phyloP scores from a whole-genome alignment of 2,888 invertebrate genomes.

The Nectonema munidae region DNA sequence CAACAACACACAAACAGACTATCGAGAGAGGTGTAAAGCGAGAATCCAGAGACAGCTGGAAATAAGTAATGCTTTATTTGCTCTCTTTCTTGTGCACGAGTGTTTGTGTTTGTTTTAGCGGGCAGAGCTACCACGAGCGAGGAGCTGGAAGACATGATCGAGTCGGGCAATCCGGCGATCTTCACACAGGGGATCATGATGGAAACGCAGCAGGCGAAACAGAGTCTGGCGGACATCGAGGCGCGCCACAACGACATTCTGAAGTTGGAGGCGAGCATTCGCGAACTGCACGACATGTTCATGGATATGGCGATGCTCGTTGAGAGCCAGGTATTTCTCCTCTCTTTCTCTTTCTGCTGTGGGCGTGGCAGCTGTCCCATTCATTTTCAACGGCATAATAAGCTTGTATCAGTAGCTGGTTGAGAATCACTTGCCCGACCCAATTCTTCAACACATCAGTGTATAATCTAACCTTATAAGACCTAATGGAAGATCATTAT shows the following conservation, averaged over 20 bases:
- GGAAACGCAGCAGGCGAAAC: conserved; percentile 99
- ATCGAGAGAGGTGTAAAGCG: conserved; percentile 93
- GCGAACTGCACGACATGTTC: conserved; percentile 99
- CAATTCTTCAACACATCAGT: too few species aligned
- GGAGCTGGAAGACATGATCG: conserved; percentile 29
- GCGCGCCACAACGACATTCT: conserved; percentile 98
- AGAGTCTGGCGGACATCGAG: conserved; percentile 94
- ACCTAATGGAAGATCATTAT: too few species aligned
- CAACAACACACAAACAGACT: conserved; percentile 98
- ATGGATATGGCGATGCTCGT: conserved; percentile 99
- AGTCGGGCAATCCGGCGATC: conserved; percentile 28
- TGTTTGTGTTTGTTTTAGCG: conserved; percentile 9
- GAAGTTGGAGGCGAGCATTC: conserved; percentile 92
- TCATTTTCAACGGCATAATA: too few species aligned
- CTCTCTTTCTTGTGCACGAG: conserved; percentile 1
- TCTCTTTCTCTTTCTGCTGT: too few species aligned
- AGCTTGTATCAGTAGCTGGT: too few species aligned
- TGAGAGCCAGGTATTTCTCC: conserved; percentile 38
- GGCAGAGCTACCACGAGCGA: conserved; percentile 22
- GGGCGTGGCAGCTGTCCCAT: too few species aligned
- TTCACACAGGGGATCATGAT: conserved; percentile 49
- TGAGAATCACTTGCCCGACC: too few species aligned
- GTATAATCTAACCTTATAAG: too few species aligned
- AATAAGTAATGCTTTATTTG: conserved; percentile 39
- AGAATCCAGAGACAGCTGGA: conserved; percentile 95